Evolutionary conservation across 2,888 invertebrate genomes (phyloP).

Genomic region (Slavum lentiscoides): DNA sequence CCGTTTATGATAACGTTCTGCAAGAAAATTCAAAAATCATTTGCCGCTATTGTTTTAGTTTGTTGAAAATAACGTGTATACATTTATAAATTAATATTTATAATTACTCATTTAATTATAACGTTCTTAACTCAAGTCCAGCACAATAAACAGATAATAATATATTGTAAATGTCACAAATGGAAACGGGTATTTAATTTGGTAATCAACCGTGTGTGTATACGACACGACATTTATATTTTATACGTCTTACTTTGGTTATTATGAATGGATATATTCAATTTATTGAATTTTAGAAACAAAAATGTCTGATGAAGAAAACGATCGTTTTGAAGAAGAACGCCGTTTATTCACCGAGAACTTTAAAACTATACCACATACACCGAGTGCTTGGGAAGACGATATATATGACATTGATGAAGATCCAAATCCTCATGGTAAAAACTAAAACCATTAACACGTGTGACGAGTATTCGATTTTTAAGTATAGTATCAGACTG

Average conservation of each 20-base stretch:
- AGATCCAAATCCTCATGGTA: constrained; percentile 75
- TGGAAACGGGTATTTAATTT: no score
- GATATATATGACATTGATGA: constrained; percentile 71
- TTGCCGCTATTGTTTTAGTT: neutral
- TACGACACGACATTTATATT: neutral
- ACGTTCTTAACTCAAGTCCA: neutral
- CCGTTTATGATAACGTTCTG: neutral
- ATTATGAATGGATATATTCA: neutral
- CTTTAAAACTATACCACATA: constrained; percentile 9
- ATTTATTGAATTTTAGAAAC: neutral
- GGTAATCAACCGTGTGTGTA: neutral
- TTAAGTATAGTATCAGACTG: no score
- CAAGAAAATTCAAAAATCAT: neutral
- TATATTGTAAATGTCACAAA: no score
- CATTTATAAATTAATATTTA: no score
- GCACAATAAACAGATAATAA: neutral
- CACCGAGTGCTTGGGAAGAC: constrained; percentile 77
- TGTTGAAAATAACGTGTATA: no score
- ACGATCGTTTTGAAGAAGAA: constrained; percentile 37
- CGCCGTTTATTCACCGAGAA: neutral
- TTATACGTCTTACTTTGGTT: neutral
- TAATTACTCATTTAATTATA: neutral
- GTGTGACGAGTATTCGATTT: no score
- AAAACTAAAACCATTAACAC: constrained; percentile 39
- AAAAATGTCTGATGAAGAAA: constrained; percentile 49